phyloP scores from a whole-genome alignment of 2,113 vertebrate genomes.

The Papio anubis region DNA sequence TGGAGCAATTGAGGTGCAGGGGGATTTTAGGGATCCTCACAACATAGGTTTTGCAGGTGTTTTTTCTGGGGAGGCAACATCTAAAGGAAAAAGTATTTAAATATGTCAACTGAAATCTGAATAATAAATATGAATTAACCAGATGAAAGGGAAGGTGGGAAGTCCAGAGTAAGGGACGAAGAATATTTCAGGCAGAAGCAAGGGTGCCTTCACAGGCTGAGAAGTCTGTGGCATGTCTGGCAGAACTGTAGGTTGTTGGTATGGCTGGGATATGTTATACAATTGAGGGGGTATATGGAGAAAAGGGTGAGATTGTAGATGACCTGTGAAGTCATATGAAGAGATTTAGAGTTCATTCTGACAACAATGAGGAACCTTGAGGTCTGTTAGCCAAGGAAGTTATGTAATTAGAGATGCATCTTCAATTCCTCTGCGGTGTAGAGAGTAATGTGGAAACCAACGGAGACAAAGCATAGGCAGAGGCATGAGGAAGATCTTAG shows the following conservation, averaged over 20 bases:
- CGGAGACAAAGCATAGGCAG: not conserved
- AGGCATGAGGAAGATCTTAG: not conserved
- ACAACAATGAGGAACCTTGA: not conserved
- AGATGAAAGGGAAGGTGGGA: not conserved
- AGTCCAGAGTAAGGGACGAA: not conserved
- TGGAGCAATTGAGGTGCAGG: not conserved
- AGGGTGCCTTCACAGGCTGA: not conserved
- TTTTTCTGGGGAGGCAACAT: not conserved
- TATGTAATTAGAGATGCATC: not conserved
- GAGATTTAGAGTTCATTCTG: not conserved
- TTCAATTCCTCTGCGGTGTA: not conserved
- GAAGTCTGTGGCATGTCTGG: not conserved
- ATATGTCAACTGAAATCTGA: not conserved
- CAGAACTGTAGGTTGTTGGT: not conserved
- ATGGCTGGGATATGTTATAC: not conserved
- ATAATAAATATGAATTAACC: not conserved
- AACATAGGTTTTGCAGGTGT: not conserved
- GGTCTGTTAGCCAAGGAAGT: not conserved
- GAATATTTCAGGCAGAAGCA: not conserved
- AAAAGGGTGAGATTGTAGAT: not conserved
- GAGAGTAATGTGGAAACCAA: not conserved
- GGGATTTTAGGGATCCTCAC: not conserved
- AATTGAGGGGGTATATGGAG: not conserved
- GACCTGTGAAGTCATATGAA: not conserved
- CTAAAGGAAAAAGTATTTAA: not conserved